Percentiles rank a stretch among this genome's conserved stretches.
Conservation (phyloP, 2,888 invertebrate species). For the Camponotus fellah region DNA sequence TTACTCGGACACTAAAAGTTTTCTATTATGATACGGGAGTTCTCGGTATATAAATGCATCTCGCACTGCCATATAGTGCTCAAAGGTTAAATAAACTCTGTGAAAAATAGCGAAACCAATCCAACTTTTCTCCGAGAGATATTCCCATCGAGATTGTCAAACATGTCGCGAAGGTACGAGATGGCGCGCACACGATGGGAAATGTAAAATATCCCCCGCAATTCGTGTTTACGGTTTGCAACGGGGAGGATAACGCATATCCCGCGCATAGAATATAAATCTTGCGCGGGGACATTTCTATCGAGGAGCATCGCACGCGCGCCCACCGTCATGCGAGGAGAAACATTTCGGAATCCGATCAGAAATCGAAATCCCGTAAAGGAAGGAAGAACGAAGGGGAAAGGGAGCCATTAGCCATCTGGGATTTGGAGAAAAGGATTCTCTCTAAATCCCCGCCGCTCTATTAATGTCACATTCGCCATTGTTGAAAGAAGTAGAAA, state of each 20-base stretch:
- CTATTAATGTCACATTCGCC: conserved; percentile 77
- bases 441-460: conserved; percentile 73
- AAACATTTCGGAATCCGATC: conserved; percentile 68
- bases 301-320: conserved; percentile 48
- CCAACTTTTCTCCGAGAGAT: neutral
- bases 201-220: conserved; percentile 18
- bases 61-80: neutral
- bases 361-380: conserved; percentile 69
- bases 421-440: conserved; percentile 77
- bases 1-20: neutral
- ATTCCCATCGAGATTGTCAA: conserved; percentile 37
- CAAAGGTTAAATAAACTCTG: conserved; percentile 31
- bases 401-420: conserved; percentile 74
- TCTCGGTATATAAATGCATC: neutral
- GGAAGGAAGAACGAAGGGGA: neutral
- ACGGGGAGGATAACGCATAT: conserved; percentile 39
- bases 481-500: conserved; percentile 52
- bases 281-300: conserved; percentile 8
- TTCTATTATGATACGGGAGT: neutral
- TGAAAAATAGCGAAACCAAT: conserved; percentile 5
- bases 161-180: neutral
- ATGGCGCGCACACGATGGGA: neutral
- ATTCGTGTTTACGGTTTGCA: conserved; percentile 36
- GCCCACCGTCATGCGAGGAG: conserved; percentile 1
- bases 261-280: conserved; percentile 39